phyloP scores from a whole-genome alignment of 2,888 invertebrate species.

The Shargacucullia verbasci region DNA sequence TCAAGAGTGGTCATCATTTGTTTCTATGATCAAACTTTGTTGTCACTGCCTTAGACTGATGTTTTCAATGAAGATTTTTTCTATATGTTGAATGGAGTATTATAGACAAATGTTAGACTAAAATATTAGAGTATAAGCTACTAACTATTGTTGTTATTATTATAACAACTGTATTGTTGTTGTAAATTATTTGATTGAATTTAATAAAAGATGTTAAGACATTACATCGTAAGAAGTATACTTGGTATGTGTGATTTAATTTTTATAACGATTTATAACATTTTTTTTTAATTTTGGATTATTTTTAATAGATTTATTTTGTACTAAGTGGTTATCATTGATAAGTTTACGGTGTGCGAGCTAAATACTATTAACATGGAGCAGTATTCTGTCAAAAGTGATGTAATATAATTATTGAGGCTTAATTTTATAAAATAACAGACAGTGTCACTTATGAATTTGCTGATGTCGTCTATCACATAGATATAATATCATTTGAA shows the following conservation, averaged over 20 bases:
- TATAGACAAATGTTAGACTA: conserved; percentile 76
- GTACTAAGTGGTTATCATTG: conserved; percentile 64
- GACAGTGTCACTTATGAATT: conserved; percentile 57
- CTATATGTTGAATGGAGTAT: conserved; percentile 78
- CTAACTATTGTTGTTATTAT: conserved; percentile 82
- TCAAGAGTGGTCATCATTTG: conserved; percentile 52
- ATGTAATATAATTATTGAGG: conserved; percentile 80
- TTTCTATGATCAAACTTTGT: conserved; percentile 75
- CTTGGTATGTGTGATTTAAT: conserved; percentile 80
- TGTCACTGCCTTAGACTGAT: conserved; percentile 88
- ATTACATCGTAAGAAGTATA: conserved; percentile 71
- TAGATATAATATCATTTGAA: conserved; percentile 43
- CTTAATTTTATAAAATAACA: conserved; percentile 68
- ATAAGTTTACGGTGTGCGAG: conserved; percentile 72
- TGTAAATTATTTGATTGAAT: conserved; percentile 86
- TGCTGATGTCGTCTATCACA: conserved; percentile 36
- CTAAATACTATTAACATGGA: conserved; percentile 67
- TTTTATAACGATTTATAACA: conserved; percentile 74
- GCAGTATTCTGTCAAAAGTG: conserved; percentile 80
- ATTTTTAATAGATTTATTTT: conserved; percentile 66
- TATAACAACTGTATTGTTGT: conserved; percentile 81
- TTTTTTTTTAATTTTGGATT: conserved; percentile 69
- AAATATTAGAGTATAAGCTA: conserved; percentile 72
- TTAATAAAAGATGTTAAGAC: conserved; percentile 79
- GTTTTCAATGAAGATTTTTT: conserved; percentile 81